Evolutionary conservation across 2,888 invertebrate species (phyloP).

Genomic region (Andrena chrysosceles): DNA sequence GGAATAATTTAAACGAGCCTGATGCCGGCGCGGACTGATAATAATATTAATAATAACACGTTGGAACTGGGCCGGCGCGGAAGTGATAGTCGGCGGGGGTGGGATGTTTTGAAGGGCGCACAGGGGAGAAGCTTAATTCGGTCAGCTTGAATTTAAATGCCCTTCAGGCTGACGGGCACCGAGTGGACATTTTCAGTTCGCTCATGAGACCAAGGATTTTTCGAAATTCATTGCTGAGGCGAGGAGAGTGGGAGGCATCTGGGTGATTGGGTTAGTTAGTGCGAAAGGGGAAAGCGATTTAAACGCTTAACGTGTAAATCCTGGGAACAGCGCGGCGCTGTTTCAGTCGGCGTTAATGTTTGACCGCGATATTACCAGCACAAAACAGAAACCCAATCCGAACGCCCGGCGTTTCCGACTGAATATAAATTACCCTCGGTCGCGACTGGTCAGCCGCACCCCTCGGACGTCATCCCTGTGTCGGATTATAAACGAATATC

Average conservation of each 20-base stretch:
- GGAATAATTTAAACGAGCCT: constrained; percentile 60
- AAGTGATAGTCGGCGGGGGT: not conserved
- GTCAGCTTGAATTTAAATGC: not conserved
- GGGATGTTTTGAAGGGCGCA: constrained; percentile 17
- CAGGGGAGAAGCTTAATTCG: constrained; percentile 16
- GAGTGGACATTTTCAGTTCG: not conserved
- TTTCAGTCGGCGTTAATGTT: constrained; percentile 58
- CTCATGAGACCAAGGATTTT: not conserved
- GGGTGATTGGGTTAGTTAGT: not conserved
- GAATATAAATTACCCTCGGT: constrained; percentile 71
- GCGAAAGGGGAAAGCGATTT: constrained; percentile 51
- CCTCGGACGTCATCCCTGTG: constrained; percentile 1
- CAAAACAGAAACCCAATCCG: constrained; percentile 54
- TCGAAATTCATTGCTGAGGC: no score
- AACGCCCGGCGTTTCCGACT: constrained; percentile 25
- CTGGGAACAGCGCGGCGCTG: constrained; percentile 24
- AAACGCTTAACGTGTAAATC: constrained; percentile 67
- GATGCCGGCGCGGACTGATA: constrained; percentile 41
- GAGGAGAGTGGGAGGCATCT: not conserved
- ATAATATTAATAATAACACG: constrained; percentile 59
- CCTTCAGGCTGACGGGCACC: not conserved
- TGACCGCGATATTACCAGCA: constrained; percentile 58
- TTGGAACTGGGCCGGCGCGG: constrained; percentile 11
- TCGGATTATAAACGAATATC: constrained; percentile 50
- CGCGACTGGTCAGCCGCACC: constrained; percentile 24